Conservation (phyloP, 2,888 invertebrate species). For the Callyntrura guangdongensis region DNA sequence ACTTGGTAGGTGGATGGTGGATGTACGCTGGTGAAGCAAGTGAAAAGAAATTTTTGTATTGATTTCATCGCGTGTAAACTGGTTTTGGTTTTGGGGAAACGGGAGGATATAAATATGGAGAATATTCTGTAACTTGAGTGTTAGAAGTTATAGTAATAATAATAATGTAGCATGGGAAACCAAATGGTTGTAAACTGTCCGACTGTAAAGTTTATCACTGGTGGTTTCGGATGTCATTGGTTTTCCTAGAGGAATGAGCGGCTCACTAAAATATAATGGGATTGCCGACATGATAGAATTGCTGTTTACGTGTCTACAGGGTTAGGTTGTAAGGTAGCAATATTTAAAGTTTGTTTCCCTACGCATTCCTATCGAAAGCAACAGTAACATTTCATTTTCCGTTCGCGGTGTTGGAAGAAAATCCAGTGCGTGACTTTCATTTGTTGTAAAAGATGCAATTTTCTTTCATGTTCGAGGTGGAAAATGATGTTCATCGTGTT, state of each 20-base stretch:
- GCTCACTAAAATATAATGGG: too few relatives aligned
- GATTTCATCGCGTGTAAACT: constrained; percentile 66
- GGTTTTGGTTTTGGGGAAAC: background rate
- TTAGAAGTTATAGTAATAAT: too few relatives aligned
- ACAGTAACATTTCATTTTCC: too few relatives aligned
- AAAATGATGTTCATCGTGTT: background rate
- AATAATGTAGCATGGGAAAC: constrained; percentile 18
- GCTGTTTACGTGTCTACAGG: too few relatives aligned
- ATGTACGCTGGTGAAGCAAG: constrained; percentile 8
- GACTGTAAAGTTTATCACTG: constrained; percentile 60
- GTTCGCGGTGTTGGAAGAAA: background rate
- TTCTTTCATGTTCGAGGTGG: background rate
- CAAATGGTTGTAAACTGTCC: constrained; percentile 70
- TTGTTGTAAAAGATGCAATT: constrained; percentile 29
- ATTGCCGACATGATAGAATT: too few relatives aligned
- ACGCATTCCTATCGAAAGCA: too few relatives aligned
- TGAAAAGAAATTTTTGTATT: constrained; percentile 52
- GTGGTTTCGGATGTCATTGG: too few relatives aligned
- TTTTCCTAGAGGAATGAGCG: too few relatives aligned
- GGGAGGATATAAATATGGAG: background rate
- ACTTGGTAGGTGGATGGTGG: too few relatives aligned
- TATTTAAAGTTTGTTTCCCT: too few relatives aligned
- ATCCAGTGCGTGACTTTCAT: background rate
- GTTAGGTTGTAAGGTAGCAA: too few relatives aligned
- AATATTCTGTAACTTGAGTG: constrained; percentile 12